phyloP scores from a whole-genome alignment of 2,888 invertebrate species.

The Eumacrocentrus americanus region DNA sequence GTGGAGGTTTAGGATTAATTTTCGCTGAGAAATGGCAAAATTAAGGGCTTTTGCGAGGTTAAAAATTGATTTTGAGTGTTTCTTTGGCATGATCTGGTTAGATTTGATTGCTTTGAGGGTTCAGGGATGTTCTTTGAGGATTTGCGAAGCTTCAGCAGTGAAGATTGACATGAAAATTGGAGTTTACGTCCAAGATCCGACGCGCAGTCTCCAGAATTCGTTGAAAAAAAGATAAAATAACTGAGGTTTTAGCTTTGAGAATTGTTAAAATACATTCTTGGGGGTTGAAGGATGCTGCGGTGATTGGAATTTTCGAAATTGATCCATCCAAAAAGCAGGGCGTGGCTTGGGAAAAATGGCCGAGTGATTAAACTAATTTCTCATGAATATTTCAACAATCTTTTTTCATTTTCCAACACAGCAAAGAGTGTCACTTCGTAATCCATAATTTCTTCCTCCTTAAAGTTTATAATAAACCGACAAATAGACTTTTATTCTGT shows the following conservation, averaged over 20 bases:
- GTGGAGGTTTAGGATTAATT: too few species aligned
- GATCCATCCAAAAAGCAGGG: slow-evolving; percentile 1
- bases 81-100: neutral
- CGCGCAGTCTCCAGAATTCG: too few species aligned
- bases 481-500: slow-evolving; percentile 9
- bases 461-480: neutral
- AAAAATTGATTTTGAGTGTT: neutral
- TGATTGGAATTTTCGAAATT: slow-evolving; percentile 14
- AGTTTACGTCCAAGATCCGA: neutral
- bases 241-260: too few species aligned
- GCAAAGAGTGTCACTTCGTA: neutral
- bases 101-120: neutral
- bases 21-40: too few species aligned
- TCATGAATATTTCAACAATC: neutral
- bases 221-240: neutral
- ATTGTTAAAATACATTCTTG: neutral
- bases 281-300: too few species aligned
- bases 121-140: neutral
- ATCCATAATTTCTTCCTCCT: neutral
- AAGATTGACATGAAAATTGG: neutral
- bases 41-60: neutral
- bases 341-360: slow-evolving; percentile 19
- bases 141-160: neutral
- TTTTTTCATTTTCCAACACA: neutral
- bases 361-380: neutral